Conservation (phyloP, 2,797 vertebrate genomes). For the Catharus ustulatus region DNA sequence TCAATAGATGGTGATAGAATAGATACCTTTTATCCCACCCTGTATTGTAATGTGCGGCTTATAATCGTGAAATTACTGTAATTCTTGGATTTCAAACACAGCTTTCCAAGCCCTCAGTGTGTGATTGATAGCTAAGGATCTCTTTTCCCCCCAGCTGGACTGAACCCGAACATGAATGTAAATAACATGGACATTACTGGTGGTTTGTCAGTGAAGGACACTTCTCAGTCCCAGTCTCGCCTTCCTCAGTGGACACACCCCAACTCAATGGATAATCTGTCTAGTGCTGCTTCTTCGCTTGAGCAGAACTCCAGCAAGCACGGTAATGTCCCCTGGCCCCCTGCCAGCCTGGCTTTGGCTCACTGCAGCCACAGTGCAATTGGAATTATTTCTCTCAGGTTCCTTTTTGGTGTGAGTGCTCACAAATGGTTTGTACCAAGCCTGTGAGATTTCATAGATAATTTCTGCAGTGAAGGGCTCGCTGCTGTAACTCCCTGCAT, state of each 20-base stretch:
- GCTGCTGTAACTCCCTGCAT: neutral
- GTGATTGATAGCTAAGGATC: neutral
- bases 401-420: neutral
- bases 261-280: conserved; percentile 92
- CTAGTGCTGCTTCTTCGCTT: conserved; percentile 90
- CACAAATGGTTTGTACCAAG: neutral
- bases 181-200: conserved; percentile 92
- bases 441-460: neutral
- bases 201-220: conserved; percentile 92
- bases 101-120: neutral
- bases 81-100: neutral
- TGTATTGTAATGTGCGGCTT: too few relatives aligned
- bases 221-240: conserved; percentile 95
- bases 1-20: too few relatives aligned
- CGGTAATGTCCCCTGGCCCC: conserved; percentile 72
- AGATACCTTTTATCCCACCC: too few relatives aligned
- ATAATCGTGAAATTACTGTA: too few relatives aligned
- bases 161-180: conserved; percentile 97
- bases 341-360: neutral
- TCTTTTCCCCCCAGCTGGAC: conserved; percentile 83
- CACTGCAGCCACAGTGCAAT: neutral
- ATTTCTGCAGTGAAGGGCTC: neutral
- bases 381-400: neutral
- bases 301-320: conserved; percentile 96
- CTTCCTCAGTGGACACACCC: conserved; percentile 99